A percentile compares a stretch with the other conserved stretches of the same genome.
phyloP scores from a whole-genome alignment of 2,113 vertebrate species.

The Cettia cetti region DNA sequence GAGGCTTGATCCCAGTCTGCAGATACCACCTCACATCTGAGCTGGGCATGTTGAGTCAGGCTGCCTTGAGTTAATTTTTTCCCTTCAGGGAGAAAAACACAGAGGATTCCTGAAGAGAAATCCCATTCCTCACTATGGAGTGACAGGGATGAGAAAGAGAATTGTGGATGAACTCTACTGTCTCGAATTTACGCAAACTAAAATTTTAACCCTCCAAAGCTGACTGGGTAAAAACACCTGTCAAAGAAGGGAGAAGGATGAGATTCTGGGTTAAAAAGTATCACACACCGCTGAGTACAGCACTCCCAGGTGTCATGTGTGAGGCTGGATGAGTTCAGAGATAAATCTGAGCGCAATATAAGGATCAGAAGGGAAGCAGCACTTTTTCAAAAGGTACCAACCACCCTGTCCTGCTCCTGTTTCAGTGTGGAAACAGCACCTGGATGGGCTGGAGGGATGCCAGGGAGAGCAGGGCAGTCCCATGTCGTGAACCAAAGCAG shows the following conservation, averaged over 20 bases:
- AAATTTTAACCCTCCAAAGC: not conserved
- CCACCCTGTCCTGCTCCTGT: accelerated
- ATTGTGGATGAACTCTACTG: not conserved
- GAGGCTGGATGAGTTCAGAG: not conserved
- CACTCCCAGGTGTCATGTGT: too few relatives aligned
- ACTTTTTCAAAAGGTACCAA: not conserved
- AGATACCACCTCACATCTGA: not conserved
- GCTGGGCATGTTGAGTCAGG: not conserved
- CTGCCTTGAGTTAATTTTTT: not conserved
- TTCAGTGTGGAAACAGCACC: not conserved
- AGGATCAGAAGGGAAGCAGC: not conserved
- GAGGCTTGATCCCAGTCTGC: not conserved
- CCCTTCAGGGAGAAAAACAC: not conserved
- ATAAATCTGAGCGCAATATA: not conserved
- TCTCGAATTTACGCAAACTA: not conserved
- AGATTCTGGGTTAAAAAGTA: not conserved
- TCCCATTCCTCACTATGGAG: not conserved
- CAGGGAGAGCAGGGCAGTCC: not conserved
- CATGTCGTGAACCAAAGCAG: not conserved
- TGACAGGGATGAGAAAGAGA: not conserved
- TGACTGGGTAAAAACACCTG: not conserved
- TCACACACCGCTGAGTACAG: not conserved
- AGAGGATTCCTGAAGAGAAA: not conserved
- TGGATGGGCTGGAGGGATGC: not conserved
- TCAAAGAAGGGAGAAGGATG: not conserved